Evolutionary conservation across 2,888 invertebrate genomes (phyloP), one percentile per base, ranked within the genome.

Genomic region (Chorisops tibialis): DNA sequence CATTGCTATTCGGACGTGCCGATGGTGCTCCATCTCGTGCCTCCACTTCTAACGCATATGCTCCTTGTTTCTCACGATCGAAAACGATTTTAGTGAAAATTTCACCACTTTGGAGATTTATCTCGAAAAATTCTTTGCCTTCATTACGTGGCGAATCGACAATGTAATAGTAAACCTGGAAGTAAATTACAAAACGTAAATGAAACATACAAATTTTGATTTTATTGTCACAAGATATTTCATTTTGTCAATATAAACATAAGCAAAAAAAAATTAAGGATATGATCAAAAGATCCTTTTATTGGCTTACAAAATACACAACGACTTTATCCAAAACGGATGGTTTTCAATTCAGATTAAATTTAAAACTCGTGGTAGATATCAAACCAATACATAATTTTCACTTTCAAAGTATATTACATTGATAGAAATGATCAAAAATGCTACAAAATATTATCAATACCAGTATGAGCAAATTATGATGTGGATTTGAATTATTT

Each of bases 1-100:
- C 91, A 75, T 91, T 90, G 75, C 92, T 91, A 78, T 96, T 95
- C 45, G 96, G 96, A 67, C 96, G 83, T 59, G 94, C 96, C 12
- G 97, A 97, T n/a, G 94, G 91, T 61, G 93, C 93, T 58, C 96
- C 96, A 75, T 99, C 99, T 63, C 95, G 83, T 0, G 97, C 98
- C 78, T 95, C 94, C 71, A 99, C 96, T 76, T 96, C 96, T 74
- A 99, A 81, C 38, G 97, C 97, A 81, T 97, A 98, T 63, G 96
- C 95, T 48, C 93, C 93, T 77, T 96, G 95, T 83, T 95, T 95
- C 81, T 98, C 98, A 67, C 97, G 87, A 82, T 98, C 98, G 83
- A 98, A 98, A 72, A 94, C 91, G 70, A 92, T 85, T 80, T 93
- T 93, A 43, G 96, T 96, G 81, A 91, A 95, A 75, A 98, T 91